Percentiles rank a stretch among this genome's conserved stretches.
Conservation (phyloP, 2,113 vertebrate species). For the Zosterops borbonicus region DNA sequence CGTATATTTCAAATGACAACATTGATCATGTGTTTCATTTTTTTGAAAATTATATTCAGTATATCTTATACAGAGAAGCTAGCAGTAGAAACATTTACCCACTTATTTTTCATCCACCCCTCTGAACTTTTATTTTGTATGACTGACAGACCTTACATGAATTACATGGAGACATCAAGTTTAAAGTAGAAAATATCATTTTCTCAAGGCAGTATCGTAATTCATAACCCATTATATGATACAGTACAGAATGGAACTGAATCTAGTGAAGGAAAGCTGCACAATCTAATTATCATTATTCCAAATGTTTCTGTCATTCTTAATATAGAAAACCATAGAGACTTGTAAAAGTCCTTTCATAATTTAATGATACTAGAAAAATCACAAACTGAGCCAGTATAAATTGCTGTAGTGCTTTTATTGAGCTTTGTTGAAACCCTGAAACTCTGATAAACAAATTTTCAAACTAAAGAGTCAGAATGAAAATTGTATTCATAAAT, state of each 20-base stretch:
- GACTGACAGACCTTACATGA: background rate
- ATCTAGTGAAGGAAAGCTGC: background rate
- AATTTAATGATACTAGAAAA: constrained; percentile 7
- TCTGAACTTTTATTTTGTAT: background rate
- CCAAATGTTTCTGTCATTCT: background rate
- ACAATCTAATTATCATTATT: background rate
- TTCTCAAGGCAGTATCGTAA: background rate
- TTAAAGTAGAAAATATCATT: background rate
- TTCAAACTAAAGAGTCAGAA: background rate
- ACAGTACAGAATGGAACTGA: background rate
- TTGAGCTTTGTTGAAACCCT: background rate
- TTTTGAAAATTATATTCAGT: background rate
- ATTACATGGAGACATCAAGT: background rate
- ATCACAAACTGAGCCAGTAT: background rate
- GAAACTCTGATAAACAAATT: background rate
- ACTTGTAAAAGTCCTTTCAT: background rate
- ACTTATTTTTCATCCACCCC: background rate
- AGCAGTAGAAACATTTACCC: background rate
- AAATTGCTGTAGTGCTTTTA: background rate
- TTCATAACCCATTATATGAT: background rate
- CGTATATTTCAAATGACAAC: background rate
- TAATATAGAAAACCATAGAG: constrained; percentile 8
- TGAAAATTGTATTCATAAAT: background rate
- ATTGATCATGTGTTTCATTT: background rate
- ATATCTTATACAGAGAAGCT: background rate